Percentiles rank a stretch among this genome's conserved stretches.
phyloP scores from a whole-genome alignment of 2,888 invertebrate species.

The Oscheius sp. region DNA sequence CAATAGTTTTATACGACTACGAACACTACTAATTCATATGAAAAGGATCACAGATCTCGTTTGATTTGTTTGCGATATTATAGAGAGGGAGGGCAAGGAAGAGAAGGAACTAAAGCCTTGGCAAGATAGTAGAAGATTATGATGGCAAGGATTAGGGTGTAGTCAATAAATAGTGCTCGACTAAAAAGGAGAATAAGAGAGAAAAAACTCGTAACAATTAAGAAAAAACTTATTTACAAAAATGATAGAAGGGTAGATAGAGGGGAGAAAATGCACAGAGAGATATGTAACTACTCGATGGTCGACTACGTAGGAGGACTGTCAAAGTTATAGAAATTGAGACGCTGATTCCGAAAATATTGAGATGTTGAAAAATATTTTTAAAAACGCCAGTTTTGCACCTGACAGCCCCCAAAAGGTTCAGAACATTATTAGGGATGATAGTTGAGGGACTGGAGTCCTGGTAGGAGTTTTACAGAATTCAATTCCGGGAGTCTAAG shows the following conservation, averaged over 20 bases:
- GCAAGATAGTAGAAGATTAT: constrained; percentile 34
- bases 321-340: not conserved
- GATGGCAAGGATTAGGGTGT: constrained; percentile 25
- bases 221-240: constrained; percentile 22
- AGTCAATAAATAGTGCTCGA: not conserved
- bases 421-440: not conserved
- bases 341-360: not conserved
- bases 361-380: not conserved
- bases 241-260: not conserved
- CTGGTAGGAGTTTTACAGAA: constrained; percentile 28
- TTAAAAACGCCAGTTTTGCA: no score
- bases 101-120: constrained; percentile 31
- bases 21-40: not conserved
- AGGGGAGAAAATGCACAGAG: constrained; percentile 21
- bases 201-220: constrained; percentile 29
- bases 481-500: constrained; percentile 53
- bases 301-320: not conserved
- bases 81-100: not conserved
- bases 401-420: no score
- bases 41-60: constrained; percentile 27
- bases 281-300: not conserved
- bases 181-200: constrained; percentile 4
- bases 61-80: not conserved
- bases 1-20: not conserved
- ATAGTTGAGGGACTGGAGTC: constrained; percentile 13